phyloP scores from a whole-genome alignment of 2,888 invertebrate genomes.

The Ochropacha duplaris region DNA sequence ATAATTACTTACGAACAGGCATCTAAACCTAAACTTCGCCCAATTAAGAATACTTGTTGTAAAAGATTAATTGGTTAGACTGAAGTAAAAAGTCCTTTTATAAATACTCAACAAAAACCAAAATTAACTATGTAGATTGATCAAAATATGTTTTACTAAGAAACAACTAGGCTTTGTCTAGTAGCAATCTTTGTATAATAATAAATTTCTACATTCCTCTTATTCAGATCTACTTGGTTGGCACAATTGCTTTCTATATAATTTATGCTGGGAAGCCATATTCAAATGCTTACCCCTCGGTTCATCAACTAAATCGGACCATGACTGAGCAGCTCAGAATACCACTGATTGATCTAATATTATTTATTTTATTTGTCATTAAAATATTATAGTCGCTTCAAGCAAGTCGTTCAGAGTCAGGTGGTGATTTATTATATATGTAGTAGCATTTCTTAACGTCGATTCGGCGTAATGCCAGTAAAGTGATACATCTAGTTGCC shows the following conservation, averaged over 20 bases:
- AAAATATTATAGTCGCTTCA: neutral
- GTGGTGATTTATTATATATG: neutral
- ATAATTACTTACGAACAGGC: neutral
- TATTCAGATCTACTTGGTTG: neutral
- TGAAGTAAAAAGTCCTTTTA: neutral
- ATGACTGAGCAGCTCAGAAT: too few species aligned
- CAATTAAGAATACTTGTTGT: neutral
- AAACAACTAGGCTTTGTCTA: neutral
- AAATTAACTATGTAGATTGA: neutral
- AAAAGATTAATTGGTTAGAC: neutral
- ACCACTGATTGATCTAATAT: too few species aligned
- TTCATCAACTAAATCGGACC: too few species aligned
- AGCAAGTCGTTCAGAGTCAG: neutral
- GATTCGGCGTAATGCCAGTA: neutral
- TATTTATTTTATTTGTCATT: too few species aligned
- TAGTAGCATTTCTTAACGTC: neutral
- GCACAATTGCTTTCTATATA: too few species aligned
- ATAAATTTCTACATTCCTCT: neutral
- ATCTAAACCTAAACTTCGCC: neutral
- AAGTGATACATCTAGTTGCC: conserved; percentile 7
- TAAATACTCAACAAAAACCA: neutral
- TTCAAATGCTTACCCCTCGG: too few species aligned
- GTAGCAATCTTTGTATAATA: neutral
- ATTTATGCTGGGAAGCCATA: too few species aligned
- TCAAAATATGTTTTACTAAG: neutral